phyloP scores from a whole-genome alignment of 2,888 invertebrate genomes.

The Eupithecia tripunctaria region DNA sequence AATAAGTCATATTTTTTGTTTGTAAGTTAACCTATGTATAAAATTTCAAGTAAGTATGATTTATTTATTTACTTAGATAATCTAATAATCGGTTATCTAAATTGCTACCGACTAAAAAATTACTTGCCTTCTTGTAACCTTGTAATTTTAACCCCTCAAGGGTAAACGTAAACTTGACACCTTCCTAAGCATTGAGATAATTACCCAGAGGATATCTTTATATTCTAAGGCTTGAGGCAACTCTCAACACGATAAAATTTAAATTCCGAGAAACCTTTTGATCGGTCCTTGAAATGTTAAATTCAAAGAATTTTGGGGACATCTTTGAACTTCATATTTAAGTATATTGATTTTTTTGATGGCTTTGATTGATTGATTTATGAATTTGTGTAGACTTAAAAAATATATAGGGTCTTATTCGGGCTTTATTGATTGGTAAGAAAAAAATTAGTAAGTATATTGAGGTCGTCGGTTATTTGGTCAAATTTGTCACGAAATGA shows the following conservation, averaged over 20 bases:
- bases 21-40: no score
- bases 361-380: neutral
- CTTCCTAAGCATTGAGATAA: neutral
- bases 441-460: no score
- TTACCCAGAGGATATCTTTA: neutral
- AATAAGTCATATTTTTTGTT: no score
- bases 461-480: neutral
- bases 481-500: neutral
- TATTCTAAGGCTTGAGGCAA: neutral
- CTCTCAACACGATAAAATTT: neutral
- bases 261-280: neutral
- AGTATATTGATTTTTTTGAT: neutral
- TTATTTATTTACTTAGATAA: no score
- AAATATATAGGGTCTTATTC: neutral
- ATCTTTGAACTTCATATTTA: neutral
- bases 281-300: neutral
- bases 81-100: no score
- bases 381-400: neutral
- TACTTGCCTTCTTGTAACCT: no score
- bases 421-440: neutral
- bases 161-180: conserved; percentile 1
- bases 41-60: no score
- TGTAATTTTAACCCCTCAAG: neutral
- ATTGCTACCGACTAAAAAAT: no score
- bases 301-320: neutral